Conservation (phyloP, 2,888 invertebrate species). For the Fissipunctia ypsillon region DNA sequence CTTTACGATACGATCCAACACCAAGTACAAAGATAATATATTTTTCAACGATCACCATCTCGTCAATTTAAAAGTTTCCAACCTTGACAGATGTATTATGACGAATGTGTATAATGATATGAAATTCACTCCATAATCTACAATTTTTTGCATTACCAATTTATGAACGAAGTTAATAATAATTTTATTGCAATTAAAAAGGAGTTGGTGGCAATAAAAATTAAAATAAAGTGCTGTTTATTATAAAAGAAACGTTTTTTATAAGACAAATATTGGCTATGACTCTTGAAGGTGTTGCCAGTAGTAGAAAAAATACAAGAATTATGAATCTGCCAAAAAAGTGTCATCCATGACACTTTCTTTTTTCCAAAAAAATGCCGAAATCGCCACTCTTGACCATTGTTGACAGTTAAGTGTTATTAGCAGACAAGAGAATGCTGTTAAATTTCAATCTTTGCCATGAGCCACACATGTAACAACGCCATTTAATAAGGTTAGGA, state of each 20-base stretch:
- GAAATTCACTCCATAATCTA: conserved; percentile 49
- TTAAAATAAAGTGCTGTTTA: conserved; percentile 38
- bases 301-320: background rate
- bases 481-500: background rate
- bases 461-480: conserved; percentile 1
- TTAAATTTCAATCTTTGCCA: background rate
- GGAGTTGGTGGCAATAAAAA: conserved; percentile 52
- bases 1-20: background rate
- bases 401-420: too few relatives aligned
- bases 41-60: conserved; percentile 38
- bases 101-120: conserved; percentile 58
- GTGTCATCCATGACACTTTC: too few relatives aligned
- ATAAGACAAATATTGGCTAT: conserved; percentile 5
- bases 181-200: conserved; percentile 67
- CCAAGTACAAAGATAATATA: background rate
- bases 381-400: background rate
- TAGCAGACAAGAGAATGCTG: background rate
- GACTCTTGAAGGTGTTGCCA: background rate
- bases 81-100: conserved; percentile 64
- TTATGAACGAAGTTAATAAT: conserved; percentile 66
- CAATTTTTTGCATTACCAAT: conserved; percentile 53
- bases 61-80: conserved; percentile 44
- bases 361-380: background rate
- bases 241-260: conserved; percentile 5
- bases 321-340: background rate